Base-by-base conservation (phyloP, 1,140 invertebrate genomes). In the Caenorhabditis brenneri region DNA sequence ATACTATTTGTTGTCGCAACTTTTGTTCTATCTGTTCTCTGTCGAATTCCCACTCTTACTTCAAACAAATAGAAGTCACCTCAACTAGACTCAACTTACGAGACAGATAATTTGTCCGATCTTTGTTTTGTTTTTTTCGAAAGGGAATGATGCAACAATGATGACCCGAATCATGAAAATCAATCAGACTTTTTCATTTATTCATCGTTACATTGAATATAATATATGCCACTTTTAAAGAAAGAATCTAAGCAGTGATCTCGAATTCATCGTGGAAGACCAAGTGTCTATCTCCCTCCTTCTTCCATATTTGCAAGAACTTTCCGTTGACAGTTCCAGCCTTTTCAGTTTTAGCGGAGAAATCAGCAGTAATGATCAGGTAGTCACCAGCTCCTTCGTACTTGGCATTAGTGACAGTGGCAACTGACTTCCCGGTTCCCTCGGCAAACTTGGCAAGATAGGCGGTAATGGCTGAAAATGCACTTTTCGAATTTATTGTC, bases 321-420 rank as follows among this genome's bases (percentile, higher is more conserved):
- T 39, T 74, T 42, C 36, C 65, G 1, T 74, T 74, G 33, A 46
- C n/a, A 74, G 65, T 74, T 46, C 65, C 65, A n/a, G 65, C 65
- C 27, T 74, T 74, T 74, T 74, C 65, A n/a, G 65, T 74, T n/a
- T 46, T n/a, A 12, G 65, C 36, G 1, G 65, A 74, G 36, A 74
- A 74, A 12, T 74, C 65, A 3, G 65, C 65, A 42, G 65, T 74
- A 36, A 74, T 42, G 36, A 74, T 74, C 0, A 74, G 65, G 22
- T 74, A 74, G n/a, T 74, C 65, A 22, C 65, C 65, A 42, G 65
- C 36, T 39, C 65, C 65, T n/a, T 74, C 65, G 65, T 74, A 74
- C n/a, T 74, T 74, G 33, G 65, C 36, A n/a, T 74, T 74, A n/a
- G 36, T 42, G 10, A 74, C 4, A n/a, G 65, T 74, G 36, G 65